Conservation (phyloP, 2,797 vertebrate species). For the Margarornis squamiger region DNA sequence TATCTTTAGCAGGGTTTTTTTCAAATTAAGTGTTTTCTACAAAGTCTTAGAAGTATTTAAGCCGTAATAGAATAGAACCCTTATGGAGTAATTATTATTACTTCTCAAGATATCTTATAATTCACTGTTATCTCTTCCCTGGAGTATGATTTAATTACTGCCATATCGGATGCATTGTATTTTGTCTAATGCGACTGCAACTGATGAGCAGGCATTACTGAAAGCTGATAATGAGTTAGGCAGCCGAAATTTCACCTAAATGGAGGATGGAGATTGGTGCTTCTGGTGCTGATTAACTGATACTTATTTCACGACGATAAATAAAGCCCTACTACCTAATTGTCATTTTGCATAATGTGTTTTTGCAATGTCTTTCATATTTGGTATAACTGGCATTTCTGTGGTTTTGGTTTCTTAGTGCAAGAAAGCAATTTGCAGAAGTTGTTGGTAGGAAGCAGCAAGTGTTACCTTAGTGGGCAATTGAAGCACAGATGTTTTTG, state of each 20-base stretch:
- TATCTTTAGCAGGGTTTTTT: neutral
- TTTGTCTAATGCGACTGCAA: slow-evolving; percentile 43
- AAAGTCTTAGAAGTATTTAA: slow-evolving; percentile 46
- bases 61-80: slow-evolving; percentile 1
- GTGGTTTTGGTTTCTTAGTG: neutral
- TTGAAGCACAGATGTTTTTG: slow-evolving; percentile 17
- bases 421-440: neutral
- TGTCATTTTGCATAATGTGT: slow-evolving; percentile 14
- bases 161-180: slow-evolving; percentile 21
- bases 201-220: slow-evolving; percentile 40
- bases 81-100: slow-evolving; percentile 51
- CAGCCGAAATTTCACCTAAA: slow-evolving; percentile 51
- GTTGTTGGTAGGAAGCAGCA: neutral
- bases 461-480: neutral
- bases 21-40: slow-evolving; percentile 18
- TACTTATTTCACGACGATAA: slow-evolving; percentile 39
- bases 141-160: slow-evolving; percentile 69
- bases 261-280: slow-evolving; percentile 26
- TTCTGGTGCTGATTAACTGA: slow-evolving; percentile 30
- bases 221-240: slow-evolving; percentile 50
- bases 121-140: slow-evolving; percentile 50
- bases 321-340: slow-evolving; percentile 16
- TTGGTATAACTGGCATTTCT: slow-evolving; percentile 25
- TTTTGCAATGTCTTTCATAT: neutral
- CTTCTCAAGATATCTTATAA: slow-evolving; percentile 51